Evolutionary conservation across 2,113 vertebrate species (phyloP), one percentile per base, ranked within the genome.

Genomic region (Eubucco bourcierii): DNA sequence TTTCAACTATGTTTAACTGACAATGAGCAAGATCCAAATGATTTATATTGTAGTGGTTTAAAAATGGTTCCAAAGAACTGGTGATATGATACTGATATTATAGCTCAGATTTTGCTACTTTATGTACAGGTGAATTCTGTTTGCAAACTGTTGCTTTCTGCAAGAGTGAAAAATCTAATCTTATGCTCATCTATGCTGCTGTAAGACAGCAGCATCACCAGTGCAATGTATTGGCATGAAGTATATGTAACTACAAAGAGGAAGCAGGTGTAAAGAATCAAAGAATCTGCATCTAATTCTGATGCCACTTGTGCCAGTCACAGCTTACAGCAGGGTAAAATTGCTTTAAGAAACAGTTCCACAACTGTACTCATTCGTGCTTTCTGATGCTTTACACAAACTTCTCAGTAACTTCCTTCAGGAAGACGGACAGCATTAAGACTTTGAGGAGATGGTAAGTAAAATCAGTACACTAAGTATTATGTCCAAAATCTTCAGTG

Each of bases 61-160:
- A 95, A 96, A 71, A 66, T 6, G 34, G 39, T 15, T 80, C 75
- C 13, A 33, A 31, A 50, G 28, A 84, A 64, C 21, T 66, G 27
- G 77, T 47, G 25, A 58, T 10, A 27, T 2, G 19, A 21, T 31
- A 75, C 60, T 82, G 52, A 73, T 28, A 33, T 67, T 75, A 56
- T 7, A 88, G 50, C 6, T 89, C 46, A 31, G 71, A 59, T 61
- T 81, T 88, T 80, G 56, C 59, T 66, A 9, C 14, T 76, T 20
- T 76, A 83, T n/a, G 70, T 46, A 71, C 20, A 85, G 52, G 39
- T 80, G 31, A 89, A 94, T 74, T 90, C 46, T 82, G 77, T 80
- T 94, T 96, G 84, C 93, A 95, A 68, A 28, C 9, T 56, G 14
- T 12, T 86, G 33, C 29, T 64, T 84, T 95, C 78, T 27, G 34